Evolutionary conservation across 2,888 invertebrate genomes (phyloP), one percentile per base, ranked within the genome.

Genomic region (Hemithea aestivaria): DNA sequence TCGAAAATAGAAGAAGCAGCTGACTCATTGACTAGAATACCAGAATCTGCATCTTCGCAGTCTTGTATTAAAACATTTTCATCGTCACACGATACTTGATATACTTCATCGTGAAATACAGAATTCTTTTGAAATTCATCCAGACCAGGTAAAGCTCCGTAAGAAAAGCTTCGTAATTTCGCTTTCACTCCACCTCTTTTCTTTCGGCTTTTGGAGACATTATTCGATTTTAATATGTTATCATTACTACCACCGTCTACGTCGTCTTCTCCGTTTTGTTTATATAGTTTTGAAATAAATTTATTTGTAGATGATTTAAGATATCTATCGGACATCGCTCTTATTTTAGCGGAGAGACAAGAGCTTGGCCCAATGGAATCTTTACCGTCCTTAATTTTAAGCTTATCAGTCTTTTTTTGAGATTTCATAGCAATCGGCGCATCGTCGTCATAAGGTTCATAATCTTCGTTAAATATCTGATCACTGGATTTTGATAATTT

Each of bases 11-110:
- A 91, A 38, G 91, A 91, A 31, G 90, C 91, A 6, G 91, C 90
- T 1, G 92, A 92, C 64, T 92, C 92, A 61, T 91, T 93, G 56
- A 93, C 91, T 64, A 93, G 83, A 55, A 93, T 93, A 23, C 93
- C 93, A 16, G 93, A 93, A 70, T 93, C 93, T 41, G 91, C 91
- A 73, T 93, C 93, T 63, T 92, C 92, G 52, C 89, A 89, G 56
- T 90, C 91, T 56, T 90, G 88, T 55, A 89, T 79, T 34, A 89
- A 73, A 33, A 88, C 75, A 56, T 88, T 88, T 66, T 89, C 89
- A 58, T 88, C 87, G 44, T 87, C 87, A 58, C 85, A 88, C 7
- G 81, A 78, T 30, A 77, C 74, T 51, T 82, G 80, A 48, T 87
- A 82, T 7, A 84, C 78, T 25, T 90, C 89, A 51, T 91, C 90